phyloP scores from a whole-genome alignment of 1,140 invertebrate species.

The Drosophila leontia region DNA sequence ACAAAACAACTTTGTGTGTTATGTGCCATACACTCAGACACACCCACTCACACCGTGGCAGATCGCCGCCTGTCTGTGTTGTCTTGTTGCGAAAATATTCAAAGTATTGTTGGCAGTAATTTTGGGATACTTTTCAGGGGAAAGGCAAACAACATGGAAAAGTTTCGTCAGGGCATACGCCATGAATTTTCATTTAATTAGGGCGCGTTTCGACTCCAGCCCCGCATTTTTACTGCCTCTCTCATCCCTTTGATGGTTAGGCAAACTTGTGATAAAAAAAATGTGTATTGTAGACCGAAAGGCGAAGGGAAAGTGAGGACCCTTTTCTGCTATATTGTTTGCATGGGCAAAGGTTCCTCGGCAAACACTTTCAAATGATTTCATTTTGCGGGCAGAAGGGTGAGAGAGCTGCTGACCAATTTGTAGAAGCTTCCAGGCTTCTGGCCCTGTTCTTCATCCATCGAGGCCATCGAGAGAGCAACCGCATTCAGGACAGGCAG shows the following conservation, averaged over 20 bases:
- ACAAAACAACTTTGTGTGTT: conserved; percentile 76
- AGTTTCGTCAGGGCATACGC: conserved; percentile 70
- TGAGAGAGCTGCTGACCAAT: conserved; percentile 40
- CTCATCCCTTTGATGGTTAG: conserved; percentile 71
- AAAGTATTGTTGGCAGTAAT: conserved; percentile 74
- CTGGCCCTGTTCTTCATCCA: conserved; percentile 16
- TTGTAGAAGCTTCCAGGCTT: conserved; percentile 28
- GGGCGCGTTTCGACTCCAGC: conserved; percentile 30
- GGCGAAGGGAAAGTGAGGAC: conserved; percentile 45
- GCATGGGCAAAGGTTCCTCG: conserved; percentile 40
- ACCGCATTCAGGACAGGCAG: conserved; percentile 48
- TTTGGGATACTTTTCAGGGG: conserved; percentile 63
- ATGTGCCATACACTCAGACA: conserved; percentile 31
- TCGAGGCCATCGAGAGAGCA: conserved; percentile 8
- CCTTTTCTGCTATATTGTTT: conserved; percentile 74
- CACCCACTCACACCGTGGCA: conserved; percentile 6
- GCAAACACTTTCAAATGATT: conserved; percentile 79
- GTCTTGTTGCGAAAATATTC: conserved; percentile 57
- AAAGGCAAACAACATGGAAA: conserved; percentile 63
- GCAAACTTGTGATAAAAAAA: conserved; percentile 60
- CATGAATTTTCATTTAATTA: conserved; percentile 84
- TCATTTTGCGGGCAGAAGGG: conserved; percentile 65
- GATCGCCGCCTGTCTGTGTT: conserved; percentile 10
- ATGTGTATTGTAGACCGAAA: conserved; percentile 11
- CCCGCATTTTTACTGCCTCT: conserved; percentile 21